Base-by-base conservation (phyloP, 1,140 invertebrate genomes). In the Drosophila jambulina region DNA sequence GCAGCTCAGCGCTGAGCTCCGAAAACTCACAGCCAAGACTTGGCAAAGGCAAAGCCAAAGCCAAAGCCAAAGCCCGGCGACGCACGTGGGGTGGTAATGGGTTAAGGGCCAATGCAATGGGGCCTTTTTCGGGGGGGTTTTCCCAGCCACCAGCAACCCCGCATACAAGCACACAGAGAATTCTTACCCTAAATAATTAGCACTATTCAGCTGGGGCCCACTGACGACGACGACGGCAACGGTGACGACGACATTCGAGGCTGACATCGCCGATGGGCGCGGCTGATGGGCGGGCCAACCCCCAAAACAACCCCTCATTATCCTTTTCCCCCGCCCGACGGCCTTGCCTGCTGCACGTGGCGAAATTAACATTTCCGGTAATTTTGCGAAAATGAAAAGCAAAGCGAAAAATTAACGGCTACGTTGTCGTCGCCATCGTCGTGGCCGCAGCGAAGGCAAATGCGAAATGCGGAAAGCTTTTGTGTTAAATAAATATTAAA, bases 281-380 rank as follows among this genome's bases (percentile, higher is more conserved):
- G 51, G 46, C 72, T 81, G 76, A 82, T 67, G 80, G 81, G 81
- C 75, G 70, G 77, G 61, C 76, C 81, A 54, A 76, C 61, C 58
- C 57, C 53, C 54, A 68, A 54, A 60, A 43, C 72, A 71, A 56
- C 58, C 60, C 71, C 72, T 46, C 13, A 27, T 51, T 38, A n/a
- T 34, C 59, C 49, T 60, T 38, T 23, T 48, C 51, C 57, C 27
- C 19, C 29, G 40, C 9, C 48, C 57, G 29, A 23, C 19, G 57
- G 25, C 53, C 49, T 63, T 60, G 80, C 57, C 82, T 84, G 81
- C 79, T 85, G 87, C 88, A 91, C 86, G 86, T 91, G 87, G 87
- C 91, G 87, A 91, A 91, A 91, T 91, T 91, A 91, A 91, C 82
- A 91, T 91, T 91, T 91, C 86, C 86, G 86, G 86, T 91, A 91